Percentiles rank a stretch among this genome's conserved stretches.
Evolutionary conservation across 1,140 invertebrate genomes (phyloP).

Genomic region (Argopecten irradians): DNA sequence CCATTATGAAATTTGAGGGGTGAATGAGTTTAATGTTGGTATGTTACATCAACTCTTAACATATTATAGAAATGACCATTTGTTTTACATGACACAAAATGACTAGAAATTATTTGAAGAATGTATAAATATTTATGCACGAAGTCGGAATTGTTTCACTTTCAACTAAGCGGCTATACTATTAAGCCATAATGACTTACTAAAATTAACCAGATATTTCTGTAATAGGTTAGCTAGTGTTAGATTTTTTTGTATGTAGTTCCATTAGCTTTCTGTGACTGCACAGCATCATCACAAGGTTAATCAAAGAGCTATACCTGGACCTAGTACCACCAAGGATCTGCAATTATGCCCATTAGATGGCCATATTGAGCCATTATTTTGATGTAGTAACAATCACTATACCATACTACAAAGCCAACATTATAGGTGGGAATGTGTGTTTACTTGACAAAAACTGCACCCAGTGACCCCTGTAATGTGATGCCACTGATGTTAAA

Average conservation of each 20-base stretch:
- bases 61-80: neutral
- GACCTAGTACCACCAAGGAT: neutral
- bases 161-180: neutral
- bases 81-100: neutral
- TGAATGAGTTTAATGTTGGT: no score
- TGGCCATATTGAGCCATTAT: conserved; percentile 14
- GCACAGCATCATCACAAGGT: neutral
- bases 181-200: neutral
- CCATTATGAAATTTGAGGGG: no score
- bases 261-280: neutral
- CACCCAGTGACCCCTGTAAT: neutral
- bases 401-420: neutral
- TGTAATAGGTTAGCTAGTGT: neutral
- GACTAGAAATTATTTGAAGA: conserved; percentile 22
- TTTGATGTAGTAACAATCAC: neutral
- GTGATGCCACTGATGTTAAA: conserved; percentile 15
- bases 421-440: neutral
- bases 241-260: neutral
- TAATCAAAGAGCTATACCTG: neutral
- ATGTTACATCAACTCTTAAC: neutral
- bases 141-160: neutral
- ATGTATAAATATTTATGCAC: neutral
- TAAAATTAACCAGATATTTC: neutral
- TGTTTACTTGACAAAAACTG: neutral
- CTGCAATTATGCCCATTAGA: neutral